These are phyloP conservation scores for Saccostrea echinata DNA, from an alignment of 1,140 invertebrate species.

Conservation along the genomic window DNA sequence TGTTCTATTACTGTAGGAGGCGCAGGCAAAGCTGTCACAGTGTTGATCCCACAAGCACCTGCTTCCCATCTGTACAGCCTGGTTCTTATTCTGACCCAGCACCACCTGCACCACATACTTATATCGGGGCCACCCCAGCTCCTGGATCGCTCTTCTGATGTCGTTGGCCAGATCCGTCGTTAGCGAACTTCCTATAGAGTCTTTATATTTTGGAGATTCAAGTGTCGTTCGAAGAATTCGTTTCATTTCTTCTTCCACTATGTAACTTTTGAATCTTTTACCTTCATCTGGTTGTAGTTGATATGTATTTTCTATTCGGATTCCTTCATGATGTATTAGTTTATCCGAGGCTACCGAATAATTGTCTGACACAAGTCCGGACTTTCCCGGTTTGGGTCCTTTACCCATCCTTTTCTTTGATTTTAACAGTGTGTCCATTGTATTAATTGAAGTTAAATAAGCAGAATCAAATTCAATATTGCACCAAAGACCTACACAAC, in stretches of 20 bases:
- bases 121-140: constrained; percentile 70
- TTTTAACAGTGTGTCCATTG: background rate
- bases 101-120: constrained; percentile 72
- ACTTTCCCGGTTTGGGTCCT: background rate
- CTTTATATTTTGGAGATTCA: constrained; percentile 61
- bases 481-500: background rate
- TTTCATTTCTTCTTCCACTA: constrained; percentile 63
- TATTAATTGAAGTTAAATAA: background rate
- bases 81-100: constrained; percentile 69
- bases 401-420: background rate
- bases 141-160: constrained; percentile 67
- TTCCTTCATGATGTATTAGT: constrained; percentile 37
- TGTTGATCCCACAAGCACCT: constrained; percentile 74
- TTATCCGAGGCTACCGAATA: constrained; percentile 34
- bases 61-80: constrained; percentile 71
- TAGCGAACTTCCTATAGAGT: constrained; percentile 51
- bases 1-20: constrained; percentile 66
- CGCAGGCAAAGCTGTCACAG: constrained; percentile 71
- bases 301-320: constrained; percentile 56
- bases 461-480: background rate
- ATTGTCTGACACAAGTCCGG: constrained; percentile 4
- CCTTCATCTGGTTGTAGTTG: constrained; percentile 50
- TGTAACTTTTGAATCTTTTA: constrained; percentile 49
- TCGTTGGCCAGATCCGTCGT: constrained; percentile 60
- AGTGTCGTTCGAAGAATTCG: constrained; percentile 62